Evolutionary conservation across 2,797 vertebrate genomes (phyloP).

Genomic region (Gymnothorax reevesii): DNA sequence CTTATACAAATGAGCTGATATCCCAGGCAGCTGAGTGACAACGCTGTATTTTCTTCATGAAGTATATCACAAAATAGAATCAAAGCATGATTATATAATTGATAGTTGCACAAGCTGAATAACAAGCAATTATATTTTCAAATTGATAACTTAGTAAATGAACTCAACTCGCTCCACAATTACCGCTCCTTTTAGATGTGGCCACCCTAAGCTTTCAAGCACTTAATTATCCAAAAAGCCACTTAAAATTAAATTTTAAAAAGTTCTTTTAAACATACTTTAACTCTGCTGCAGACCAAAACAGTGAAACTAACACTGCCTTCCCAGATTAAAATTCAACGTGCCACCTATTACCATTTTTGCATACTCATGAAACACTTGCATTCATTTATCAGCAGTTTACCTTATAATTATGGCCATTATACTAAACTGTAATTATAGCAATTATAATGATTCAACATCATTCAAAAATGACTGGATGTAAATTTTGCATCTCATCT

Average conservation of each 20-base stretch:
- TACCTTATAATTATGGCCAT: conserved; percentile 16
- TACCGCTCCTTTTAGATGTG: neutral
- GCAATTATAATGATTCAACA: conserved; percentile 14
- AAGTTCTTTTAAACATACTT: neutral
- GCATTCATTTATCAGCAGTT: conserved; percentile 10
- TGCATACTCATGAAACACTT: neutral
- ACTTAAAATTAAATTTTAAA: neutral
- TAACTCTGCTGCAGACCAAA: neutral
- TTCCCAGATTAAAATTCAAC: neutral
- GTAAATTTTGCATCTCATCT: neutral
- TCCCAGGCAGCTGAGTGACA: neutral
- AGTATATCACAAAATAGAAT: neutral
- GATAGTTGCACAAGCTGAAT: neutral
- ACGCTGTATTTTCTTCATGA: neutral
- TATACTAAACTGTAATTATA: neutral
- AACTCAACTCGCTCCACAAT: neutral
- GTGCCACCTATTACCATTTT: neutral
- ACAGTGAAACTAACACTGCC: neutral
- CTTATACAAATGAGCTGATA: neutral
- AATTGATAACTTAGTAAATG: neutral
- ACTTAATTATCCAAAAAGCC: neutral
- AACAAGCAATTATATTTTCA: neutral
- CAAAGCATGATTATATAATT: neutral
- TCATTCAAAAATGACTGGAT: neutral
- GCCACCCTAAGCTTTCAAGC: conserved; percentile 25